Percentiles rank a stretch among this genome's conserved stretches.
Evolutionary conservation across 2,113 vertebrate species (phyloP).

Genomic region (Sporophila hypoxantha): DNA sequence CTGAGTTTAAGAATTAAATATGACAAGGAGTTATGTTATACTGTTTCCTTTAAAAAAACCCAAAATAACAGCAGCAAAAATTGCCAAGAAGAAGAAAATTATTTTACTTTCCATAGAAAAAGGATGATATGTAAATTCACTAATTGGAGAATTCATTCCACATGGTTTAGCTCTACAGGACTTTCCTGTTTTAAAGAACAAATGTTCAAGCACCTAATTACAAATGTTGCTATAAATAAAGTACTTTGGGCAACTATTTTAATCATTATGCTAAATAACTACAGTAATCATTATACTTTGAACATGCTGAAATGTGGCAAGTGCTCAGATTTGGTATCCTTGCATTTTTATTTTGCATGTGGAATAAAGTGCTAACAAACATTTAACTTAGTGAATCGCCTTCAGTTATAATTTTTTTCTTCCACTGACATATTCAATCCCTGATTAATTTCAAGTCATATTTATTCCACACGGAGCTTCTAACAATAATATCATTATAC

Average conservation of each 20-base stretch:
- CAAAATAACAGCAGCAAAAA: not conserved
- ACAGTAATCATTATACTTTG: constrained; percentile 20
- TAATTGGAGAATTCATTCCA: constrained; percentile 18
- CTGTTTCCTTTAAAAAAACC: not conserved
- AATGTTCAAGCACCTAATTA: constrained; percentile 42
- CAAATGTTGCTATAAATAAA: constrained; percentile 46
- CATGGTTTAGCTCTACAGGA: constrained; percentile 25
- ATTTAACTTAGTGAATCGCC: not conserved
- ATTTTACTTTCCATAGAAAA: not conserved
- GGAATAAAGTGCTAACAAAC: not conserved
- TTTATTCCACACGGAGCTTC: not conserved
- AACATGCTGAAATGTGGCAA: constrained; percentile 9
- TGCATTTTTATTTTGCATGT: constrained; percentile 3
- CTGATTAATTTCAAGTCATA: not conserved
- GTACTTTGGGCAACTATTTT: constrained; percentile 41
- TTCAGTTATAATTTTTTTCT: not conserved
- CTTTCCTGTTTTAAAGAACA: constrained; percentile 31
- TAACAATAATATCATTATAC: not conserved
- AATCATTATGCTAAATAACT: constrained; percentile 29
- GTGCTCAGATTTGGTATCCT: not conserved
- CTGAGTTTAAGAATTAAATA: not conserved
- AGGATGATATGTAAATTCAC: not conserved
- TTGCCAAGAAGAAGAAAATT: not conserved
- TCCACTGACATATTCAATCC: not conserved
- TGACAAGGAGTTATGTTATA: not conserved